Evolutionary conservation across 2,113 vertebrate genomes (phyloP), one percentile per base, ranked within the genome.

Genomic region (Falcunculus frontatus): DNA sequence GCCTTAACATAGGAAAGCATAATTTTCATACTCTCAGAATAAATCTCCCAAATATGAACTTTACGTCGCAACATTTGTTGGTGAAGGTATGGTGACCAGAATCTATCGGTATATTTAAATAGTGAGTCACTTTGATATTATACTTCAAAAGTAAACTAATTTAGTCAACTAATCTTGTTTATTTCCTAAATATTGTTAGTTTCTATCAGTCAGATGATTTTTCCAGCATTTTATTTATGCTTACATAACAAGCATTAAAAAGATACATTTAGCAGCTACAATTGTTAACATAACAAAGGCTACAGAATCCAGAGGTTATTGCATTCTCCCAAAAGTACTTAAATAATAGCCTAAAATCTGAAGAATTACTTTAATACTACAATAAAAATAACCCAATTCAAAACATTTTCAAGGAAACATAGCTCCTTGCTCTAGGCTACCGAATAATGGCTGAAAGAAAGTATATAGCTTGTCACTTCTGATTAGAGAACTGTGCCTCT

Each of bases 311-410:
- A 73, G 98, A 98, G 97, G 98, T 98, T 98, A 98, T 98, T 98
- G 98, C 98, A 97, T 98, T 97, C 97, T 98, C 98, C 98, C 98
- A 98, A 98, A 98, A 98, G 98, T 98, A 98, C 98, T 98, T 98
- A 98, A 99, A 99, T 99, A 99, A 99, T 99, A 99, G 98, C 98
- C 98, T 99, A 98, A 99, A 99, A 98, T 98, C 98, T 99, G 99
- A 99, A 99, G 99, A 99, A 99, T 99, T 98, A 99, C 99, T 99
- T 99, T 99, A 99, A 99, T 99, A 99, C 98, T 99, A 99, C 99
- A 98, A 99, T 99, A 99, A 99, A 99, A 99, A 99, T 99, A 99
- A 99, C 98, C 99, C 98, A 99, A 99, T 99, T 99, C 98, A 99
- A 98, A 99, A 98, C 98, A 98, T 99, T 99, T 99, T 99, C 98